Evolutionary conservation across 2,888 invertebrate genomes (phyloP).

Genomic region (Eupeodes latifasciatus): DNA sequence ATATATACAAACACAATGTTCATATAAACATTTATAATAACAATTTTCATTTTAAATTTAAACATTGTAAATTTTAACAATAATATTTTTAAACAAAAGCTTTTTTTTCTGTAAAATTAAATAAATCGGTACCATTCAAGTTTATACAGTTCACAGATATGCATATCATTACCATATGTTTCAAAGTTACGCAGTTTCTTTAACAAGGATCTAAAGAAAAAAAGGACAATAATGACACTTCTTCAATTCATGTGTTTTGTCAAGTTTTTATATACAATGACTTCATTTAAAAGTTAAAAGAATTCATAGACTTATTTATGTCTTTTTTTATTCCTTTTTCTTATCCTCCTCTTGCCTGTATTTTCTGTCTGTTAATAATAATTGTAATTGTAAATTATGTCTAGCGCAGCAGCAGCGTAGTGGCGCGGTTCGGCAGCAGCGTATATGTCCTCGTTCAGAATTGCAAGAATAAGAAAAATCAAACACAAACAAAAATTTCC

Average conservation of each 20-base stretch:
- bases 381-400: slow-evolving; percentile 69
- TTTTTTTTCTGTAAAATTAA: background rate
- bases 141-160: background rate
- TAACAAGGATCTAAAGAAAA: background rate
- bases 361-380: slow-evolving; percentile 41
- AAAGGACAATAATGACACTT: background rate
- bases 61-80: background rate
- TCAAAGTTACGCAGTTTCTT: background rate
- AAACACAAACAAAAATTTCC: slow-evolving; percentile 29
- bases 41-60: too few relatives aligned
- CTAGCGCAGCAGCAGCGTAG: background rate
- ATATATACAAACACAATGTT: slow-evolving; percentile 57
- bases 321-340: background rate
- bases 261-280: background rate
- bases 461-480: slow-evolving; percentile 7
- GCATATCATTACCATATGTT: slow-evolving; percentile 20
- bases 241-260: slow-evolving; percentile 10
- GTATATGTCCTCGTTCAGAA: background rate
- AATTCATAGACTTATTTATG: background rate
- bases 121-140: slow-evolving; percentile 28
- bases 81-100: background rate
- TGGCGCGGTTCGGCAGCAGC: background rate
- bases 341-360: background rate
- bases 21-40: background rate
- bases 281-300: slow-evolving; percentile 12